Base-by-base conservation (phyloP, 2,113 vertebrate genomes). In the Rhombomys opimus region DNA sequence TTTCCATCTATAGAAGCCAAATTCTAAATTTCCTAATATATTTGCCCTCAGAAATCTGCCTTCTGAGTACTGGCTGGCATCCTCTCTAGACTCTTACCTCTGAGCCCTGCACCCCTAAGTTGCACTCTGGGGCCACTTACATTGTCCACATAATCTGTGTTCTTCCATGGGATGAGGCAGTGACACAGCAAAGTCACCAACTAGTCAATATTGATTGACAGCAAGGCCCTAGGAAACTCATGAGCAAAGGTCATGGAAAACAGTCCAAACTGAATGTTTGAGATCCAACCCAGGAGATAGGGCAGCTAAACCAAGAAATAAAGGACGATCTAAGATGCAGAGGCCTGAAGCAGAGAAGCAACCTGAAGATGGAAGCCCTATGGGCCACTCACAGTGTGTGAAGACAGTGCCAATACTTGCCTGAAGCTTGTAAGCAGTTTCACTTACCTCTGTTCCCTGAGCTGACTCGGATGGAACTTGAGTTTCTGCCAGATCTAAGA, bases 391-490 rank as follows among this genome's bases (percentile, higher is more conserved):
- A 46, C 46, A 46, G 5, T 18, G 0, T 80, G 25, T 25, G 77
- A 93, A 89, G 63, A 93, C 12, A 30, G 30, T 27, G 12, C 61
- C 67, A 32, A 61, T 73, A 86, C 15, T 75, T 67, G 2, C 80
- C 38, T 75, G 50, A 41, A 88, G 80, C 80, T 94, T 75, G 84
- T 80, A 87, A 94, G 89, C 30, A 93, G 78, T 78, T 93, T 90
- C 82, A 86, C 72, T 5, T 68, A 17, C 57, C 85, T 91, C 89
- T 95, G 38, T 96, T 91, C 25, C 46, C 90, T 93, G 82, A 93
- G 68, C 5, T 54, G 41, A 90, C 84, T 76, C 92, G 89, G 81
- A 86, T 57, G 46, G 41, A 68, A 80, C 59, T 90, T 87, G 73
- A 90, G 84, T 73, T 86, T 96, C 57, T 52, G 41, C 70, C 52